Base-by-base conservation (phyloP, 2,113 vertebrate genomes). In the Nestor notabilis region DNA sequence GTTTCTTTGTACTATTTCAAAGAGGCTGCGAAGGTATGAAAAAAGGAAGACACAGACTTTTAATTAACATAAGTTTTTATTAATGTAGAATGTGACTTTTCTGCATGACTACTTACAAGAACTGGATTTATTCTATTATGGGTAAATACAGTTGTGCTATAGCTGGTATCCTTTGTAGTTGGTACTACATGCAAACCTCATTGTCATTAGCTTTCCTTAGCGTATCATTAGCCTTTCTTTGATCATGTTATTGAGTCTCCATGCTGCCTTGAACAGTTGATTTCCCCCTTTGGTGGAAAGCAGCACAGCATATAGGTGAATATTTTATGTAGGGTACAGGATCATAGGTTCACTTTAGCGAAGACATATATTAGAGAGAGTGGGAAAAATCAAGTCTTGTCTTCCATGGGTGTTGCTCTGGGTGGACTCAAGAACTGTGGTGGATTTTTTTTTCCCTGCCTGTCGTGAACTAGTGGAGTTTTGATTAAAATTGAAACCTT, bases 281-380 rank as follows among this genome's bases (percentile, higher is more conserved):
- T 35, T 58, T 58, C n/a, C 33, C 33, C 28, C 28, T 93, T 78
- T 78, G 43, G 35, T 70, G 15, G 50, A 89, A 93, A 71, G 47
- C 39, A 72, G 25, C 43, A 29, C 29, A 66, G 15, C 0, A 0
- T 27, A 31, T 46, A 24, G 41, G 13, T 63, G 11, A 15, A 72
- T 33, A 37, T 74, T 94, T 89, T 87, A 31, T 29, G 11, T 43
- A 46, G 50, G 43, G 28, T 49, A 29, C 15, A 39, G 80, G 49
- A 77, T 39, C 1, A 1, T 2, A 74, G 12, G n/a, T 50, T 58
- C 53, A 71, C 35, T 90, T 75, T 47, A 61, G 44, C 24, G 28
- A 86, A 86, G 49, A 11, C 1, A 0, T 37, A 4, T 82, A 17
- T 93, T 37, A 82, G 39, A 75, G 27, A 35, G 5, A 77, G 16